Conservation (phyloP, 2,888 invertebrate species). For the Oscheius myriophilus region DNA sequence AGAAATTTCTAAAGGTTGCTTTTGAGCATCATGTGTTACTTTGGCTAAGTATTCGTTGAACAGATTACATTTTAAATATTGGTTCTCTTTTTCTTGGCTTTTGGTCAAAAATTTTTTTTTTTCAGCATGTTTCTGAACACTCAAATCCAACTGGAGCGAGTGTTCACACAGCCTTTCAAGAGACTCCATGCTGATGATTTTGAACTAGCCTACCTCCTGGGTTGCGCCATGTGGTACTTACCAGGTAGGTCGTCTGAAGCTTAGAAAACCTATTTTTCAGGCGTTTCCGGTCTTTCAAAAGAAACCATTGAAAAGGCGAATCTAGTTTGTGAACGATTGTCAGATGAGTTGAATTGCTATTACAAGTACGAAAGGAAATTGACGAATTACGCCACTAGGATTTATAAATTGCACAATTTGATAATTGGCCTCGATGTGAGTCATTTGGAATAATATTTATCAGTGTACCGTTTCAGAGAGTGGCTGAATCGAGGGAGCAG, state of each 20-base stretch:
- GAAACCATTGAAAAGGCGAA: background rate
- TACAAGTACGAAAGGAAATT: conserved; percentile 14
- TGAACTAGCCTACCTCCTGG: conserved; percentile 4
- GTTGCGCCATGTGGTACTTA: conserved; percentile 12
- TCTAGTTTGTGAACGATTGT: background rate
- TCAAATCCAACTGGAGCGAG: background rate
- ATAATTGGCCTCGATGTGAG: conserved; percentile 18
- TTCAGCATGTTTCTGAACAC: background rate
- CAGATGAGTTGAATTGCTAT: conserved; percentile 11
- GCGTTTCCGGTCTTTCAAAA: conserved; percentile 1
- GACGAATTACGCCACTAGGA: conserved; percentile 3
- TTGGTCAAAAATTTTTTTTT: background rate
- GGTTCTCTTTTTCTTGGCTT: no score
- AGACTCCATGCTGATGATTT: conserved; percentile 1
- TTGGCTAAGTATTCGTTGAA: no score
- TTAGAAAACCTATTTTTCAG: background rate
- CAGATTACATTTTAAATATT: no score
- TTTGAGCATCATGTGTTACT: no score
- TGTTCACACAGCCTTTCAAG: conserved; percentile 14
- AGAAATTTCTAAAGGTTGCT: no score
- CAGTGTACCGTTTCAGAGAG: no score
- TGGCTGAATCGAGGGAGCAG: conserved; percentile 6
- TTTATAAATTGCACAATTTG: conserved; percentile 15
- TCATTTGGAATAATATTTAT: no score
- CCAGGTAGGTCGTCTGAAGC: background rate